Conservation (phyloP, 1,140 invertebrate species). For the Pteromalus puparum region DNA sequence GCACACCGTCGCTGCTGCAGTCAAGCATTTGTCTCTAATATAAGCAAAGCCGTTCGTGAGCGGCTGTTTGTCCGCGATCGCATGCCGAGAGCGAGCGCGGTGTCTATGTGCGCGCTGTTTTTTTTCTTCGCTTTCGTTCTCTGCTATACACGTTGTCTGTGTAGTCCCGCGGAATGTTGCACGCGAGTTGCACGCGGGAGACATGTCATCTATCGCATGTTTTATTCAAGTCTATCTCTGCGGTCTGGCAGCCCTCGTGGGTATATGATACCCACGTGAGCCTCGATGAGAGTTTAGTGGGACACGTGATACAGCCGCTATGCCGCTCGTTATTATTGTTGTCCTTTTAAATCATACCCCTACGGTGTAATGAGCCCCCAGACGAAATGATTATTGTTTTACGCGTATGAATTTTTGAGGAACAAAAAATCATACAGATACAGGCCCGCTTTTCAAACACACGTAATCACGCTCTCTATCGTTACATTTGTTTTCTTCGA, state of each 20-base stretch:
- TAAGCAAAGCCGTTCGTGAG: background rate
- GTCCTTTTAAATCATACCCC: background rate
- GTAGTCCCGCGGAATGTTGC: background rate
- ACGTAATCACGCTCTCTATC: background rate
- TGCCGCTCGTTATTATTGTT: background rate
- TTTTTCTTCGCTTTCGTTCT: background rate
- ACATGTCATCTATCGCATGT: slow-evolving; percentile 9
- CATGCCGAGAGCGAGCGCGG: background rate
- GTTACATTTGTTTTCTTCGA: slow-evolving; percentile 30
- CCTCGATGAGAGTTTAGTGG: background rate
- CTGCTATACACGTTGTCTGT: background rate
- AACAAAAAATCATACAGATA: background rate
- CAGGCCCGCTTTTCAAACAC: background rate
- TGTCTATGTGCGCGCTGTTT: background rate
- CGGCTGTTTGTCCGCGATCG: background rate
- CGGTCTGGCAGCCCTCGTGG: background rate
- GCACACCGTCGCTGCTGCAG: background rate
- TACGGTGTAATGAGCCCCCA: background rate
- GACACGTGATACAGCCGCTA: background rate
- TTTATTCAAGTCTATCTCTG: slow-evolving; percentile 10
- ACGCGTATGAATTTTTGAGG: background rate
- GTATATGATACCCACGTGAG: background rate
- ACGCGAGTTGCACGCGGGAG: slow-evolving; percentile 2
- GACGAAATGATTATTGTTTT: no score
- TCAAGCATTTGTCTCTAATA: slow-evolving; percentile 6